A percentile compares a stretch with the other conserved stretches of the same genome.
These are phyloP conservation scores for Pyrocoelia pectoralis DNA, from an alignment of 2,888 invertebrate species.

Conservation along the genomic window DNA sequence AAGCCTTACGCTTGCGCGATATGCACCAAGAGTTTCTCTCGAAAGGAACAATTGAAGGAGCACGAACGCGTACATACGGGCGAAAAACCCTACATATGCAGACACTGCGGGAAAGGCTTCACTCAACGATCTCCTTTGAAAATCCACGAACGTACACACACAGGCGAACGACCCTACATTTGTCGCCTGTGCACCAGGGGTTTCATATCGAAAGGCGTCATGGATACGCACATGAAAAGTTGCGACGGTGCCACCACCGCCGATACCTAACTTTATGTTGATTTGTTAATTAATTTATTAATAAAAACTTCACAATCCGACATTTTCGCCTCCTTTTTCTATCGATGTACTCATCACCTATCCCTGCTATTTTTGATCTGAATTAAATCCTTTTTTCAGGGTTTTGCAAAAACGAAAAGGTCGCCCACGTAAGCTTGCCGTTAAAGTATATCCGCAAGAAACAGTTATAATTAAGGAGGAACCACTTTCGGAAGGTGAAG, in stretches of 20 bases:
- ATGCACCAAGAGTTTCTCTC: constrained; percentile 63
- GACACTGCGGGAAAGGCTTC: constrained; percentile 61
- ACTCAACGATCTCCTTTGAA: constrained; percentile 67
- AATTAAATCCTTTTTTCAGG: constrained; percentile 2
- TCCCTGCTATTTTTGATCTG: not conserved
- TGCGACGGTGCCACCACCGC: constrained; percentile 34
- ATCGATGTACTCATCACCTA: too few relatives aligned
- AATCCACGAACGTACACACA: constrained; percentile 67
- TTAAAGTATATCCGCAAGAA: constrained; percentile 6
- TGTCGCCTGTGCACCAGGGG: constrained; percentile 67
- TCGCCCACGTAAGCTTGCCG: not conserved
- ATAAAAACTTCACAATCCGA: not conserved
- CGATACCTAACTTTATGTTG: not conserved
- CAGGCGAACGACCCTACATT: constrained; percentile 67
- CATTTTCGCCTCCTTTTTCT: too few relatives aligned
- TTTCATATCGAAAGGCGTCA: constrained; percentile 60
- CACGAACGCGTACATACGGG: constrained; percentile 64
- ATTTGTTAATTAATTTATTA: not conserved
- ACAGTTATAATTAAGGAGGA: constrained; percentile 22
- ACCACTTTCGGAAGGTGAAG: constrained; percentile 7
- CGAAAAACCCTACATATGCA: constrained; percentile 58
- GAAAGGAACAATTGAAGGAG: constrained; percentile 60
- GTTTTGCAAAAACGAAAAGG: not conserved
- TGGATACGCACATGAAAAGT: constrained; percentile 50
- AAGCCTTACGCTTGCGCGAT: constrained; percentile 61